These are phyloP conservation scores for Lycaon pictus DNA, from an alignment of 2,113 vertebrate species.

Conservation along the genomic window DNA sequence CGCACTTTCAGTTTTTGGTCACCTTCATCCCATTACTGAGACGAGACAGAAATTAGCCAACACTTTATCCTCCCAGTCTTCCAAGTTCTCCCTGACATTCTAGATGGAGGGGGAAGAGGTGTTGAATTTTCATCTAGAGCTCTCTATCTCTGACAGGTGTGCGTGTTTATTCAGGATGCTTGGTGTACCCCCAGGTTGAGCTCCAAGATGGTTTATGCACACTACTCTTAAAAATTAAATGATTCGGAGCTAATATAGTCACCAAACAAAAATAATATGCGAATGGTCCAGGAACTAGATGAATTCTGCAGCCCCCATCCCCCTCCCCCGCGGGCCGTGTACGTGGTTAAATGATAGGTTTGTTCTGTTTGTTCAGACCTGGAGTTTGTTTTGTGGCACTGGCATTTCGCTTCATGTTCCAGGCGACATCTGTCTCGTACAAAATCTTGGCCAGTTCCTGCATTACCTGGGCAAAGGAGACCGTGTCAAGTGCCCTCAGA, in stretches of 20 bases:
- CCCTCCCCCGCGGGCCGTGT: background rate
- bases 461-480: slow-evolving; percentile 10
- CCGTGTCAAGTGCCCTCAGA: background rate
- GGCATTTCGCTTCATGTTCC: slow-evolving; percentile 22
- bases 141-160: background rate
- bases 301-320: background rate
- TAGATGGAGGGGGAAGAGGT: background rate
- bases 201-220: background rate
- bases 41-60: background rate
- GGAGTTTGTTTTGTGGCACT: background rate
- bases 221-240: background rate
- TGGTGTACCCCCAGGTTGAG: background rate
- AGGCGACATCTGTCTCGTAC: slow-evolving; percentile 35
- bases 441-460: slow-evolving; percentile 16
- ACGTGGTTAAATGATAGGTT: background rate
- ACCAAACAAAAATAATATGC: background rate
- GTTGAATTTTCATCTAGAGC: background rate
- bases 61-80: background rate
- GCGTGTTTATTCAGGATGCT: background rate
- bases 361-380: background rate
- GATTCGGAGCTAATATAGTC: background rate
- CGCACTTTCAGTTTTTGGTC: background rate
- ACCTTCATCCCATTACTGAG: background rate
- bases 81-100: background rate
- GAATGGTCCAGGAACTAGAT: background rate